These are phyloP conservation scores for Cuculus canorus DNA, from an alignment of 2,797 vertebrate genomes.

Conservation along the genomic window DNA sequence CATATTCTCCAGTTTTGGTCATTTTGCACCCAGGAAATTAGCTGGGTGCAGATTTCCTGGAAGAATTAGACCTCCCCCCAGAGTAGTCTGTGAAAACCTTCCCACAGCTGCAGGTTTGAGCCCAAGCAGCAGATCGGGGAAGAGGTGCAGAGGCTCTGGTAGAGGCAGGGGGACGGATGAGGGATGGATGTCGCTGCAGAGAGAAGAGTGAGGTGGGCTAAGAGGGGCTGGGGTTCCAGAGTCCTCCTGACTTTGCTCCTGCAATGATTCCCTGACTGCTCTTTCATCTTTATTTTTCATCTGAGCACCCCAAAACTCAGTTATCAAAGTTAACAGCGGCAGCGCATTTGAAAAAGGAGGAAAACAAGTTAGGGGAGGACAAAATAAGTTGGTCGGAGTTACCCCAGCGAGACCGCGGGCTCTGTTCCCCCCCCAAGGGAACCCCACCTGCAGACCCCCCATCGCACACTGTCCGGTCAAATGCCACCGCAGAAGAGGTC, in stretches of 20 bases:
- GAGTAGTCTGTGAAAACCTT: neutral
- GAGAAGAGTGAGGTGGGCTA: neutral
- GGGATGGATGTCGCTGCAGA: rapidly evolving
- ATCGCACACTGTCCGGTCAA: rapidly evolving
- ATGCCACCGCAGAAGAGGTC: neutral
- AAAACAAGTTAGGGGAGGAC: neutral
- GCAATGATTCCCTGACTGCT: neutral
- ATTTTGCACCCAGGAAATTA: neutral
- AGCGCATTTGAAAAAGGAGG: neutral
- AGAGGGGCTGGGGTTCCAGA: neutral
- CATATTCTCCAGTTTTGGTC: neutral
- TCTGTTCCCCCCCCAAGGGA: neutral
- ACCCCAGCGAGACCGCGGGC: neutral
- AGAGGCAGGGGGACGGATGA: neutral
- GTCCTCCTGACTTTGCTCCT: neutral
- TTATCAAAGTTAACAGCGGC: neutral
- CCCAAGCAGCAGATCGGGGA: rapidly evolving
- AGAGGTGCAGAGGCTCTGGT: neutral
- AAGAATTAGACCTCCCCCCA: neutral
- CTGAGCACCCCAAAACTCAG: neutral
- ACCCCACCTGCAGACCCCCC: neutral
- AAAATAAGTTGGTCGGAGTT: neutral
- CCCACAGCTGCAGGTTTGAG: neutral
- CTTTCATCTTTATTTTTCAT: neutral
- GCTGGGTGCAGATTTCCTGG: neutral